These are phyloP conservation scores for Dipodomys stephensi DNA, from an alignment of 2,113 vertebrate species.

Conservation along the genomic window DNA sequence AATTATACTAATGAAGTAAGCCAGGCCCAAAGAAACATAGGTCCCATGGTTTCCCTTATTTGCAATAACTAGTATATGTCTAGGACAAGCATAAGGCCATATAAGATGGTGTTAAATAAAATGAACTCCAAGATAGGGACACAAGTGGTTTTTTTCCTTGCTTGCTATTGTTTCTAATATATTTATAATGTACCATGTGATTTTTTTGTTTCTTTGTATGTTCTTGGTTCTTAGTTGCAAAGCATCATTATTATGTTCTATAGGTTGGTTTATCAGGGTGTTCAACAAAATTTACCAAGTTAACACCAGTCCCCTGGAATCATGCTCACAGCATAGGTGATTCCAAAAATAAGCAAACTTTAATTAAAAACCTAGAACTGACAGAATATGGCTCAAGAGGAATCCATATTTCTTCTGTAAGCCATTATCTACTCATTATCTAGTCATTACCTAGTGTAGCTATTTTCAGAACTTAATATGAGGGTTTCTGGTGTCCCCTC, in stretches of 20 bases:
- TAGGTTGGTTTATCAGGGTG: neutral
- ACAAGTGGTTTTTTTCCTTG: too few species aligned
- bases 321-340: neutral
- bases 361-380: neutral
- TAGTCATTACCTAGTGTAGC: neutral
- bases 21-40: too few species aligned
- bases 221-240: neutral
- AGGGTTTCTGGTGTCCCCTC: neutral
- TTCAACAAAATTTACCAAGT: neutral
- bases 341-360: neutral
- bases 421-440: neutral
- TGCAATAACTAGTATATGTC: too few species aligned
- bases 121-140: too few species aligned
- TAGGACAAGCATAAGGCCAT: too few species aligned
- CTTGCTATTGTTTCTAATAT: too few species aligned
- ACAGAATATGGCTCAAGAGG: neutral
- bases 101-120: too few species aligned
- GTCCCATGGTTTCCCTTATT: too few species aligned
- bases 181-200: too few species aligned
- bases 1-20: too few species aligned
- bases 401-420: neutral
- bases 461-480: neutral
- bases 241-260: neutral
- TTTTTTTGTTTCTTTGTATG: too few species aligned
- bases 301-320: neutral